These are phyloP conservation scores for Chelon auratus DNA, from an alignment of 2,797 vertebrate genomes.

Conservation along the genomic window DNA sequence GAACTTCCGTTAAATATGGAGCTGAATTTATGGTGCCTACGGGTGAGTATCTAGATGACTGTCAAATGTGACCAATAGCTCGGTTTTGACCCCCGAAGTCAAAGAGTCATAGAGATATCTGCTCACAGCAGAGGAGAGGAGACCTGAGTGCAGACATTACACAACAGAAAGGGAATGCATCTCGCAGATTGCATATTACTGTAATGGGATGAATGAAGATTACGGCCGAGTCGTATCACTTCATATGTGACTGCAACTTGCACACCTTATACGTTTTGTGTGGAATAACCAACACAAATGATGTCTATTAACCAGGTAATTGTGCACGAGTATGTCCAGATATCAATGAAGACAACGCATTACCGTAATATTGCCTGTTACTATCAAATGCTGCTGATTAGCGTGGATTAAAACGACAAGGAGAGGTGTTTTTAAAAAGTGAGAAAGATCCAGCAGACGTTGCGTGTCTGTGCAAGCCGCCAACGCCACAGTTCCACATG, in stretches of 20 bases:
- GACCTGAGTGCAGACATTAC: constrained; percentile 57
- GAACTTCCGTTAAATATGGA: constrained; percentile 53
- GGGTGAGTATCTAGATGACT: constrained; percentile 56
- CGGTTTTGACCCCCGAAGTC: constrained; percentile 64
- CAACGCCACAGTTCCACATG: constrained; percentile 23
- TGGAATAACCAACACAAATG: constrained; percentile 13
- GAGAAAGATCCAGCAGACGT: constrained; percentile 2
- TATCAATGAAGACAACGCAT: constrained; percentile 16
- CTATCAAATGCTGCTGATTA: not conserved
- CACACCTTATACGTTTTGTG: constrained; percentile 12
- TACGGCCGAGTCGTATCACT: constrained; percentile 22
- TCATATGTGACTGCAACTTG: constrained; percentile 14
- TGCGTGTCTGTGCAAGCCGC: not conserved
- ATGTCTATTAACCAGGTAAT: constrained; percentile 1
- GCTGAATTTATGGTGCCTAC: constrained; percentile 55
- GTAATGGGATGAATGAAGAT: constrained; percentile 44
- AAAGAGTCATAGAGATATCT: constrained; percentile 64
- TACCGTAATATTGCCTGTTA: not conserved
- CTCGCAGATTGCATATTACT: constrained; percentile 46
- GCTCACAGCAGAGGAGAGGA: constrained; percentile 51
- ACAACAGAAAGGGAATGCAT: constrained; percentile 42
- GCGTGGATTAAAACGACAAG: not conserved
- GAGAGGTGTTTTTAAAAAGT: not conserved
- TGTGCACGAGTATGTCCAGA: not conserved
- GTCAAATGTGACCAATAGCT: constrained; percentile 68